These are phyloP conservation scores for Xerus rutilus DNA, from an alignment of 2,797 vertebrate genomes.

Conservation along the genomic window DNA sequence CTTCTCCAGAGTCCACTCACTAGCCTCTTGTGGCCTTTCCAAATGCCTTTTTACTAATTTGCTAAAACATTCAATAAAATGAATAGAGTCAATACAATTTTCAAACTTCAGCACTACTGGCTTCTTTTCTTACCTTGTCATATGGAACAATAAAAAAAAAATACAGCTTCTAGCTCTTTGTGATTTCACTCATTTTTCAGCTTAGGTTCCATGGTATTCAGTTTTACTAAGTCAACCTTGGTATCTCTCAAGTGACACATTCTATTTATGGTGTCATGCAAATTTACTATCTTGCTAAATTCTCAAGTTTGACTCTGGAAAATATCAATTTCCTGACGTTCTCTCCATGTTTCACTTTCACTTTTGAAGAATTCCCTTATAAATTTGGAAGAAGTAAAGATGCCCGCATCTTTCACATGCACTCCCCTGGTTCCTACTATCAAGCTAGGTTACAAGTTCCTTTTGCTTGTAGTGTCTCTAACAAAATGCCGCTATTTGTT, in stretches of 20 bases:
- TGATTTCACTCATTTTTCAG: constrained; percentile 8
- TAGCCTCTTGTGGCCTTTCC: background rate
- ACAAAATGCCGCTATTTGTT: background rate
- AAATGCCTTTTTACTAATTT: background rate
- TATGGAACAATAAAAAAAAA: background rate
- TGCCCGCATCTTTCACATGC: background rate
- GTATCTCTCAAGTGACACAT: constrained; percentile 19
- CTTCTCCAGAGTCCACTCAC: background rate
- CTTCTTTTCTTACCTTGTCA: background rate
- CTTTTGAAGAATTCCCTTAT: constrained; percentile 27
- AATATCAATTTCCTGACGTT: constrained; percentile 29
- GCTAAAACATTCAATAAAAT: background rate
- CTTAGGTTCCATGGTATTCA: background rate
- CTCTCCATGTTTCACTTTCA: background rate
- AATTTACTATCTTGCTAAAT: constrained; percentile 57
- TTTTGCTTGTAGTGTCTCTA: background rate
- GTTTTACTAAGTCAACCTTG: background rate
- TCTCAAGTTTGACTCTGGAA: constrained; percentile 58
- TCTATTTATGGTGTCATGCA: constrained; percentile 47
- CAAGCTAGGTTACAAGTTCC: background rate
- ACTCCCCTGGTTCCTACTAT: background rate
- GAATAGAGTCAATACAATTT: background rate
- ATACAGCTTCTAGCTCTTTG: background rate
- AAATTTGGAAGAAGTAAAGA: constrained; percentile 24
- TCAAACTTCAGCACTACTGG: background rate